Evolutionary conservation across 2,113 vertebrate genomes (phyloP), one percentile per base, ranked within the genome.

Genomic region (Rhagologus leucostigma): DNA sequence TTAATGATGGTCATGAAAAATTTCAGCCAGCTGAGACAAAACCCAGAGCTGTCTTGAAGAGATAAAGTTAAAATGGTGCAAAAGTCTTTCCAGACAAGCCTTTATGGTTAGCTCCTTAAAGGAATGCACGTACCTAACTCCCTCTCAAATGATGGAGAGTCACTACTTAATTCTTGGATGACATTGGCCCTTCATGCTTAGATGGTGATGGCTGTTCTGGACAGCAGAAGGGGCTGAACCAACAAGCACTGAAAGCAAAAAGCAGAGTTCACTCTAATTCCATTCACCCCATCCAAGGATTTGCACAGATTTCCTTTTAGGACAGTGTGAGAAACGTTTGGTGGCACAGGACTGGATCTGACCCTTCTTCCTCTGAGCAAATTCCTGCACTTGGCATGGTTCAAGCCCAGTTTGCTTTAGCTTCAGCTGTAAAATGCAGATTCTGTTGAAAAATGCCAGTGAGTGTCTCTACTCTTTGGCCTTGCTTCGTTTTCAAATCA

Each of bases 51-150:
- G 83, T 95, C 91, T 90, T 15, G 9, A 84, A 87, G 86, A 96
- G 96, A 97, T 96, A 97, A 97, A 96, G 87, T 91, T 93, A 84
- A 95, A 97, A 96, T 95, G 95, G 96, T 84, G 60, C 67, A 95
- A 80, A 95, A 95, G 56, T 92, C 94, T 84, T 84, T 65, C 84
- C 73, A 96, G 95, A 95, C 89, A 73, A 84, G 80, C 52, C 93
- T 90, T 93, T 89, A 89, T 96, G 96, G 93, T 50, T 39, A 92
- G 74, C 76, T 96, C 63, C 93, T 91, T 53, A 16, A 70, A 96
- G 94, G 94, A 96, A 96, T 97, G 95, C 64, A 15, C 23, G 83
- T 89, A 81, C 91, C 94, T 87, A 95, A 87, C 93, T 96, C 94
- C 94, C 94, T 97, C 84, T 95, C 84, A 84, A 35, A 89, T 89